Evolutionary conservation across 2,888 invertebrate species (phyloP).

Genomic region (Lycia hirtaria): DNA sequence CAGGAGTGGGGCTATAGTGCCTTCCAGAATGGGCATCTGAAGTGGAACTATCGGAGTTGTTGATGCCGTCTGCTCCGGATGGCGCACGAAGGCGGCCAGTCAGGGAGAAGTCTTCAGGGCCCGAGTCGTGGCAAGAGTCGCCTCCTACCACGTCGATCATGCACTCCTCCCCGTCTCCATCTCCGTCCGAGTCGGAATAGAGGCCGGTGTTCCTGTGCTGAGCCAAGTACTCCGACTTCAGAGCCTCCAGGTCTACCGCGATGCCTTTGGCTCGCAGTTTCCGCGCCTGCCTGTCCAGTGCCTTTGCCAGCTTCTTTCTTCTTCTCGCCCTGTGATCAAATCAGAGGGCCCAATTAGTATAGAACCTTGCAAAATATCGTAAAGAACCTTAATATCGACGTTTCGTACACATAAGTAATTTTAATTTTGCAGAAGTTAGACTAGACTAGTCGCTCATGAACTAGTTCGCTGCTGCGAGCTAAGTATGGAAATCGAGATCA

Average conservation of each 20-base stretch:
- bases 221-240: constrained; percentile 93
- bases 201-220: constrained; percentile 88
- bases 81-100: constrained; percentile 85
- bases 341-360: constrained; percentile 82
- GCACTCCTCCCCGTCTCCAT: constrained; percentile 88
- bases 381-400: background rate
- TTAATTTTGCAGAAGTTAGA: too few species aligned
- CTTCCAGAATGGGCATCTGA: constrained; percentile 78
- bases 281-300: constrained; percentile 95
- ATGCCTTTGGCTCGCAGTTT: constrained; percentile 96
- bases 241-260: constrained; percentile 93
- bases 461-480: too few species aligned
- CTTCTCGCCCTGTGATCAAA: constrained; percentile 90
- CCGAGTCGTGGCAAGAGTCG: constrained; percentile 89
- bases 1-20: constrained; percentile 78
- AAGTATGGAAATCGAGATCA: too few species aligned
- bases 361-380: constrained; percentile 60
- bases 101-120: constrained; percentile 87
- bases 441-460: too few species aligned
- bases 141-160: constrained; percentile 95
- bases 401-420: background rate
- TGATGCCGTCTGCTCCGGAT: constrained; percentile 84
- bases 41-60: constrained; percentile 85
- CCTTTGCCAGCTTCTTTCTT: constrained; percentile 96
- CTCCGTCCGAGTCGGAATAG: constrained; percentile 86